Evolutionary conservation across 2,888 invertebrate species (phyloP).

Genomic region (Meliscaeva auricollis): DNA sequence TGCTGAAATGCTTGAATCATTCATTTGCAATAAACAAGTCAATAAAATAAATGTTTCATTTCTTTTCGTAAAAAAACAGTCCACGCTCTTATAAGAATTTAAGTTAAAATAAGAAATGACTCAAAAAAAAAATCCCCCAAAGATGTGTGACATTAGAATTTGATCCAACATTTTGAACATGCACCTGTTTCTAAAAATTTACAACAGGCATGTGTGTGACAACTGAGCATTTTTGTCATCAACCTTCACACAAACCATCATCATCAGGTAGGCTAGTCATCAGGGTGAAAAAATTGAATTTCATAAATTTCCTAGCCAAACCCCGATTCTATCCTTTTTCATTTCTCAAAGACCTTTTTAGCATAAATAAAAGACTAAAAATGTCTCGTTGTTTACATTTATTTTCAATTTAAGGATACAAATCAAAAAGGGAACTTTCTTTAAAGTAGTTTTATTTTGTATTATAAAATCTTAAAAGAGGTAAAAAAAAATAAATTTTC

Average conservation of each 20-base stretch:
- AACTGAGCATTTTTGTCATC: conserved; percentile 40
- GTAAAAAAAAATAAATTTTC: conserved; percentile 26
- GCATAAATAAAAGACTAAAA: conserved; percentile 52
- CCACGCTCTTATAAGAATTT: not conserved
- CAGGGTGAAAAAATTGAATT: conserved; percentile 49
- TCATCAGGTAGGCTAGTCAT: conserved; percentile 36
- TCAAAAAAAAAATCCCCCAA: not conserved
- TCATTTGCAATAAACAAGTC: not conserved
- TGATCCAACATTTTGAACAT: conserved; percentile 61
- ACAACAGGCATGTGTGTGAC: conserved; percentile 26
- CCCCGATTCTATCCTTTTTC: conserved; percentile 28
- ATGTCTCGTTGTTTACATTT: conserved; percentile 62
- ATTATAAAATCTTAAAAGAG: not conserved
- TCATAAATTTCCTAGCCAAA: conserved; percentile 57
- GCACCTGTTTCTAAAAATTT: conserved; percentile 39
- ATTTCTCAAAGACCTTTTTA: conserved; percentile 49
- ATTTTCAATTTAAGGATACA: conserved; percentile 62
- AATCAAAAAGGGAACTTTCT: not conserved
- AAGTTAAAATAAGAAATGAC: not conserved
- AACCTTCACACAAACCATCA: conserved; percentile 31
- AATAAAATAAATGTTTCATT: not conserved
- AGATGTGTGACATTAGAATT: conserved; percentile 57
- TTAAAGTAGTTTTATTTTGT: not conserved
- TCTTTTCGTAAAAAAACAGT: not conserved
- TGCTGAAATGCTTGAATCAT: not conserved